These are phyloP conservation scores for Vespertilio murinus DNA, from an alignment of 2,797 vertebrate genomes.

Conservation along the genomic window DNA sequence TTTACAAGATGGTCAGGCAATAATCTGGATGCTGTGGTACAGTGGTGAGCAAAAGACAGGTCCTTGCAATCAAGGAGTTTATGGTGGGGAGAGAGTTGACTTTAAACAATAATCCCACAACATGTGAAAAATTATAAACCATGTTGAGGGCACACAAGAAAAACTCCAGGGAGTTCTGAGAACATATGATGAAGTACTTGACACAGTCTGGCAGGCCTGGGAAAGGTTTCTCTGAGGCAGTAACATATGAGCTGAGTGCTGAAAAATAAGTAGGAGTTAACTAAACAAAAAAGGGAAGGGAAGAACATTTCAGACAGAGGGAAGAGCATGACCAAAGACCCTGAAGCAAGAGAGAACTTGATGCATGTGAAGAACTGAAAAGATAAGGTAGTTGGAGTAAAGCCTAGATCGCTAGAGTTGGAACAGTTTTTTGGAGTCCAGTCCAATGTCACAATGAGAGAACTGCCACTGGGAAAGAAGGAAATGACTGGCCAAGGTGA, in stretches of 20 bases:
- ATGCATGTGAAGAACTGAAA: not conserved
- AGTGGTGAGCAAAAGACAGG: not conserved
- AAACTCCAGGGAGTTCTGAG: not conserved
- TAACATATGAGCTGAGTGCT: not conserved
- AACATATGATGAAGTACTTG: not conserved
- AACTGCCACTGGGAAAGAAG: conserved; percentile 22
- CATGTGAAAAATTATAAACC: not conserved
- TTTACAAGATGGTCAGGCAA: conserved; percentile 31
- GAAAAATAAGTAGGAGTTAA: not conserved
- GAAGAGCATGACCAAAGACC: not conserved
- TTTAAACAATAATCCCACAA: not conserved
- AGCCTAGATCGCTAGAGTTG: not conserved
- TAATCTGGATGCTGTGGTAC: not conserved
- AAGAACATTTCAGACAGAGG: not conserved
- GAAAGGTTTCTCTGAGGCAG: conserved; percentile 34
- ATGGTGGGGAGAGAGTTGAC: not conserved
- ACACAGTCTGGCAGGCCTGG: not conserved
- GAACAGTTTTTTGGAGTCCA: not conserved
- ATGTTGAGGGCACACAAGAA: not conserved
- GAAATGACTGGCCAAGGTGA: conserved; percentile 1
- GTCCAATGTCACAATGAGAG: not conserved
- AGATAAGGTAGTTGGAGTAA: conserved; percentile 1
- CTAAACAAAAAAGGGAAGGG: not conserved
- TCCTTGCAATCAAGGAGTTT: conserved; percentile 2
- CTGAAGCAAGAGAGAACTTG: not conserved